Evolutionary conservation across 2,888 invertebrate genomes (phyloP).

Genomic region (Eristalis arbustorum): DNA sequence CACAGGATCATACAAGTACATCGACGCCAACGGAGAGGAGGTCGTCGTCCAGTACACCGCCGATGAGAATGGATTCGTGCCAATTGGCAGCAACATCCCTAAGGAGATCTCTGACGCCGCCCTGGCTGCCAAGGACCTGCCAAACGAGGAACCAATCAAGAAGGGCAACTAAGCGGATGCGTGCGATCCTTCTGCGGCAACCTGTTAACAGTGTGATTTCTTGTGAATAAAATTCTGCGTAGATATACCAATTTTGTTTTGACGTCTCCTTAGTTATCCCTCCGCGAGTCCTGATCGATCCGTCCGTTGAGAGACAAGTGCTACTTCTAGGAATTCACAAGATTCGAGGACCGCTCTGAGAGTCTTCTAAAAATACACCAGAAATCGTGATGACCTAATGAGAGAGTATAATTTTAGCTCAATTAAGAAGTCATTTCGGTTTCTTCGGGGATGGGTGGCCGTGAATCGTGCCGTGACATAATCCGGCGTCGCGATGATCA

Average conservation of each 20-base stretch:
- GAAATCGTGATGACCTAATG: neutral
- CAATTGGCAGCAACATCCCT: conserved; percentile 76
- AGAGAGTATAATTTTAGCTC: neutral
- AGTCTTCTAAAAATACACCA: neutral
- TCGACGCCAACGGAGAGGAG: conserved; percentile 74
- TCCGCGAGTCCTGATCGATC: neutral
- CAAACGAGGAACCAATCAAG: conserved; percentile 57
- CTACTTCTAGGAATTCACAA: neutral
- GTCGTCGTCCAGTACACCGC: conserved; percentile 78
- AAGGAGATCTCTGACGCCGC: conserved; percentile 77
- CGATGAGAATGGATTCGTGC: conserved; percentile 78
- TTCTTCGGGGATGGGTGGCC: neutral
- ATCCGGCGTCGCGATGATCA: neutral
- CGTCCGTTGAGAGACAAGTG: no score
- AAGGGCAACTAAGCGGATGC: neutral
- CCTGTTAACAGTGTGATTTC: neutral
- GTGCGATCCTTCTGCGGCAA: neutral
- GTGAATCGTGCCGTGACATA: neutral
- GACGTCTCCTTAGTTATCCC: neutral
- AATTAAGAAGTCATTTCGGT: neutral
- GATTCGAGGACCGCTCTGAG: neutral
- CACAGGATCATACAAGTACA: conserved; percentile 77
- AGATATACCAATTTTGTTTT: neutral
- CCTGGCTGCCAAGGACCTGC: conserved; percentile 75
- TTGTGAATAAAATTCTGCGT: neutral